These are phyloP conservation scores for Orthonychiurus folsomi DNA, from an alignment of 2,888 invertebrate species.

Conservation along the genomic window DNA sequence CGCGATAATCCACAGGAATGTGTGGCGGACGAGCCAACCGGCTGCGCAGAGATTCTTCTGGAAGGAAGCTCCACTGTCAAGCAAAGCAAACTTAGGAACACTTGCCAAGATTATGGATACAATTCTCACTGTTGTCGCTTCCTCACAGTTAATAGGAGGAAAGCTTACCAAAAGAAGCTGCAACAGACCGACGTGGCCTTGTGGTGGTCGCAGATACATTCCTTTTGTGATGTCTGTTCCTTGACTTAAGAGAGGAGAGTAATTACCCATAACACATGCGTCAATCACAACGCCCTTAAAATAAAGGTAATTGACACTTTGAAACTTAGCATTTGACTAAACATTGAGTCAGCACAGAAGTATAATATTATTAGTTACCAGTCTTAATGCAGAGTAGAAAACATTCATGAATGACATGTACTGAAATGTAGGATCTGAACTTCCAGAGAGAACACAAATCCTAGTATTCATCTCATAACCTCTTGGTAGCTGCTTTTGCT, in stretches of 20 bases:
- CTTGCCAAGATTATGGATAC: background rate
- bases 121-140: background rate
- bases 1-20: constrained; percentile 87
- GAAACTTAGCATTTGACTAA: too few species aligned
- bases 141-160: background rate
- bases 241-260: constrained; percentile 82
- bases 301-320: constrained; percentile 10
- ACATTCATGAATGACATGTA: constrained; percentile 99
- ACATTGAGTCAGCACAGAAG: constrained; percentile 16
- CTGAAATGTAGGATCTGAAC: constrained; percentile 82
- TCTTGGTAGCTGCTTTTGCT: constrained; percentile 45
- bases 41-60: constrained; percentile 67
- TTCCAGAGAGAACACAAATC: constrained; percentile 77
- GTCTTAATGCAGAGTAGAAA: constrained; percentile 73
- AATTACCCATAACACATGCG: constrained; percentile 84
- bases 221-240: constrained; percentile 95
- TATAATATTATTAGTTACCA: constrained; percentile 4
- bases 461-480: constrained; percentile 58
- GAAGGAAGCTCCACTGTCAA: constrained; percentile 81
- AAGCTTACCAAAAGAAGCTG: constrained; percentile 70
- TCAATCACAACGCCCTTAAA: constrained; percentile 68
- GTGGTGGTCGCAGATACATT: constrained; percentile 76
- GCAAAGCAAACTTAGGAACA: constrained; percentile 19
- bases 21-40: constrained; percentile 80
- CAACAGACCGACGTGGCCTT: constrained; percentile 65